These are phyloP conservation scores for Stomatorhinus walkeri DNA, from an alignment of 2,797 vertebrate species.

Conservation along the genomic window DNA sequence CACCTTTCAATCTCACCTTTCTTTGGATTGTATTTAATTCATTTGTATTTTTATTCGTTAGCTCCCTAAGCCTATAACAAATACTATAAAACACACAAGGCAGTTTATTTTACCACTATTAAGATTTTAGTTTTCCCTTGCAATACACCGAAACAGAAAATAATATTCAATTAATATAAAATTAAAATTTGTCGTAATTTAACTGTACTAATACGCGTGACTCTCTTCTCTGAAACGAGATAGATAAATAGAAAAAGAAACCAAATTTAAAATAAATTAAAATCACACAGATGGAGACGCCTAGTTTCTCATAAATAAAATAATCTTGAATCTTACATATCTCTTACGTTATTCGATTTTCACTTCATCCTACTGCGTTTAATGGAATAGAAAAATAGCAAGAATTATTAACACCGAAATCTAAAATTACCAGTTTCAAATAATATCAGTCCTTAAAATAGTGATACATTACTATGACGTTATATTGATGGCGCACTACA, in stretches of 20 bases:
- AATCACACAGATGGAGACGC: neutral
- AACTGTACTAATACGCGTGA: neutral
- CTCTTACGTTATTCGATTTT: neutral
- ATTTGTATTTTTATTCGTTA: neutral
- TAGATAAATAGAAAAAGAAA: neutral
- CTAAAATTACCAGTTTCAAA: neutral
- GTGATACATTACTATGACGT: neutral
- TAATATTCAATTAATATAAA: neutral
- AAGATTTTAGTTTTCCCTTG: neutral
- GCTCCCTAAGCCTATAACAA: neutral
- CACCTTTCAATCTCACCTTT: neutral
- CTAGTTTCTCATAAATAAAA: neutral
- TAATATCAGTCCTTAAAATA: neutral
- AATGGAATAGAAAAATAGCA: neutral
- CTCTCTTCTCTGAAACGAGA: neutral
- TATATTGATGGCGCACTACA: neutral
- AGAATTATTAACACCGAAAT: neutral
- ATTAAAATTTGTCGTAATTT: neutral
- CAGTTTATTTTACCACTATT: neutral
- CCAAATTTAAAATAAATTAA: neutral
- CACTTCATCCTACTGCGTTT: neutral
- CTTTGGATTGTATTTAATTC: neutral
- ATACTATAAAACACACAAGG: neutral
- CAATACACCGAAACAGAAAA: neutral
- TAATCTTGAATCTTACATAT: neutral